Evolutionary conservation across 64 coral and sea anemone genomes (phyloP).

Genomic region (Astreopora myriophthalma): DNA sequence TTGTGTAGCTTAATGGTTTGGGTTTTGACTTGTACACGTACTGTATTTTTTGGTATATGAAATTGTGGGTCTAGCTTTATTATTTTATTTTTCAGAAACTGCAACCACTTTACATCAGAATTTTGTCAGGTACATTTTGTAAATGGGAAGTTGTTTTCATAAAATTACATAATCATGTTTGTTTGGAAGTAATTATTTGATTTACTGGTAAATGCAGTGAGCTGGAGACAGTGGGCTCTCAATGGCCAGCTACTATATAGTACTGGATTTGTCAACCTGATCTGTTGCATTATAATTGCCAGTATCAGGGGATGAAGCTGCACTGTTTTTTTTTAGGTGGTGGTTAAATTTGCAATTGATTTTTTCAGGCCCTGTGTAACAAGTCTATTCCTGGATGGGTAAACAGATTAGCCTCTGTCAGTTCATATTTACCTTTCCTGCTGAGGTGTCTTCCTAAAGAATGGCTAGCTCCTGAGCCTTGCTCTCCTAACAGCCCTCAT

Average conservation of each 20-base stretch:
- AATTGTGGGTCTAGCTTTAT: not conserved
- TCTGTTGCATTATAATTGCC: too few relatives aligned
- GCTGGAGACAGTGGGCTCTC: too few relatives aligned
- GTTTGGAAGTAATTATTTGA: not conserved
- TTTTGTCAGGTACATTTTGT: constrained; percentile 65
- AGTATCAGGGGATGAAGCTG: too few relatives aligned
- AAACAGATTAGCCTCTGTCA: constrained; percentile 88
- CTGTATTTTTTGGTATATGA: too few relatives aligned
- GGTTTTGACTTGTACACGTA: too few relatives aligned
- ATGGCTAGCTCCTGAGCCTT: constrained; percentile 92
- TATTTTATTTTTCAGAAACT: constrained; percentile 51
- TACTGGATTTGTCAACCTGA: too few relatives aligned
- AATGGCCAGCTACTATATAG: too few relatives aligned
- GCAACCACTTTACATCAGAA: constrained; percentile 84
- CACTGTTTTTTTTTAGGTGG: not conserved
- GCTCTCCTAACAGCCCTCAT: constrained; percentile 44
- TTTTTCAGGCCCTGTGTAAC: constrained; percentile 79
- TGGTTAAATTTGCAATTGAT: not conserved
- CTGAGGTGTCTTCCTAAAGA: constrained; percentile 92
- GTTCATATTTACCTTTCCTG: constrained; percentile 88
- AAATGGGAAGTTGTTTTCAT: too few relatives aligned
- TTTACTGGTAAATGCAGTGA: too few relatives aligned
- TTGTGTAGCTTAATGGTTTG: too few relatives aligned
- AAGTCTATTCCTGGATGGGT: constrained; percentile 95
- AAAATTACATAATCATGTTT: too few relatives aligned